Percentiles rank a stretch among this genome's conserved stretches.
Evolutionary conservation across 2,797 vertebrate genomes (phyloP).

Genomic region (Anolis apletophallus): DNA sequence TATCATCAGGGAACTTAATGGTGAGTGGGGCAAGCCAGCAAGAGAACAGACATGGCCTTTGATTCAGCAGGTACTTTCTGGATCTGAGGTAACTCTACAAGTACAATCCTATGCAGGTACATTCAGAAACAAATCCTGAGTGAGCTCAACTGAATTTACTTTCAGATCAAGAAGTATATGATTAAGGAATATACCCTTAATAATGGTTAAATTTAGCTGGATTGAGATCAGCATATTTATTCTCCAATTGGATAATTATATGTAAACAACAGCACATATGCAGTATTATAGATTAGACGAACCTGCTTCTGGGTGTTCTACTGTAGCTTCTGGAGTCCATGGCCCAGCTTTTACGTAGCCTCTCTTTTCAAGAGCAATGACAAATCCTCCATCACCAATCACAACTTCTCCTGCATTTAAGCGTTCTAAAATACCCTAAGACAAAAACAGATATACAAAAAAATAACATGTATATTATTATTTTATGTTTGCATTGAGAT

Average conservation of each 20-base stretch:
- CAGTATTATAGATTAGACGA: constrained; percentile 60
- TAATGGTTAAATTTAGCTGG: neutral
- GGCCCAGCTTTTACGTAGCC: constrained; percentile 97
- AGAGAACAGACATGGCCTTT: too few species aligned
- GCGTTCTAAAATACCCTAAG: constrained; percentile 90
- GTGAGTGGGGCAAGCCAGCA: too few species aligned
- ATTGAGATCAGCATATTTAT: neutral
- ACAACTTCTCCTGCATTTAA: constrained; percentile 90
- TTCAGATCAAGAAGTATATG: neutral
- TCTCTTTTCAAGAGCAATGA: constrained; percentile 94
- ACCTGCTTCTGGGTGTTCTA: constrained; percentile 95
- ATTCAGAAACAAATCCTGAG: neutral
- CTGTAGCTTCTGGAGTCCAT: constrained; percentile 96
- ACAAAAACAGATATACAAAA: constrained; percentile 2
- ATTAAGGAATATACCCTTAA: neutral
- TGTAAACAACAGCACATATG: neutral
- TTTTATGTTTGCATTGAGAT: too few species aligned
- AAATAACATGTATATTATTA: neutral
- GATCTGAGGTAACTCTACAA: neutral
- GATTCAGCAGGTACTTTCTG: too few species aligned
- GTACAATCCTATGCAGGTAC: neutral
- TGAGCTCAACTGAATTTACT: neutral
- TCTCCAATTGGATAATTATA: constrained; percentile 7
- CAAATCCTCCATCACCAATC: constrained; percentile 96
- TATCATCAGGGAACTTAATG: too few species aligned